Percentiles rank a stretch among this genome's conserved stretches.
These are phyloP conservation scores for Mus spicilegus DNA, from an alignment of 2,113 vertebrate species.

Conservation along the genomic window DNA sequence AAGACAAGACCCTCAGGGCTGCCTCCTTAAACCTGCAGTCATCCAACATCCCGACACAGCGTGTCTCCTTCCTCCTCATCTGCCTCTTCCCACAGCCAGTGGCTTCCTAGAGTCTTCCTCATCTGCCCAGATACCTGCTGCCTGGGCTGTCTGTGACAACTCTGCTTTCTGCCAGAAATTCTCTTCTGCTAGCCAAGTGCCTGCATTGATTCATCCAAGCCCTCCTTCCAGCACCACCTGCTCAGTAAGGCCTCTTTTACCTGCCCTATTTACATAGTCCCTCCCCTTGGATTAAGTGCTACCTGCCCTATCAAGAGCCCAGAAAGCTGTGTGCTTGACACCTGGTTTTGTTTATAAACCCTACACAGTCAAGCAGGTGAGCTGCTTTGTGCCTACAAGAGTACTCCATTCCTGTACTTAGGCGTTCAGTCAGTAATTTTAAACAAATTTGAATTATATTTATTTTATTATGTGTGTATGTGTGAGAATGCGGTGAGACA, in stretches of 20 bases:
- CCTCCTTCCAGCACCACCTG: neutral
- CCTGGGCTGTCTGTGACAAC: neutral
- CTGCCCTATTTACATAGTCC: neutral
- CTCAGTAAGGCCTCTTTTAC: neutral
- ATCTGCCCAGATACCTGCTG: neutral
- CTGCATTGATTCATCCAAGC: neutral
- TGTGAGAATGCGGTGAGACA: neutral
- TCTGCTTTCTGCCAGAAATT: neutral
- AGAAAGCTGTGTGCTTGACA: neutral
- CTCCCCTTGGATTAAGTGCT: neutral
- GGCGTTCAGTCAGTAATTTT: neutral
- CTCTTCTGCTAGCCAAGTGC: neutral
- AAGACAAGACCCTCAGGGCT: neutral
- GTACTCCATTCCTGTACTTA: neutral
- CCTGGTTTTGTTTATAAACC: conserved; percentile 47
- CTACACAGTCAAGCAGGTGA: neutral
- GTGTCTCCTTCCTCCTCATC: too few relatives aligned
- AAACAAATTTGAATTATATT: neutral
- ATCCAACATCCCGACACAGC: neutral
- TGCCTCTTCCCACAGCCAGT: neutral
- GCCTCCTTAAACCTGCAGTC: neutral
- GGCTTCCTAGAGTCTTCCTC: neutral
- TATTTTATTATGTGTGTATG: neutral
- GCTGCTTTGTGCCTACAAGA: neutral
- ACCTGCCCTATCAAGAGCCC: neutral